A percentile compares a stretch with the other conserved stretches of the same genome.
Evolutionary conservation across 1,140 invertebrate species (phyloP).

Genomic region (Drosophila teissieri): DNA sequence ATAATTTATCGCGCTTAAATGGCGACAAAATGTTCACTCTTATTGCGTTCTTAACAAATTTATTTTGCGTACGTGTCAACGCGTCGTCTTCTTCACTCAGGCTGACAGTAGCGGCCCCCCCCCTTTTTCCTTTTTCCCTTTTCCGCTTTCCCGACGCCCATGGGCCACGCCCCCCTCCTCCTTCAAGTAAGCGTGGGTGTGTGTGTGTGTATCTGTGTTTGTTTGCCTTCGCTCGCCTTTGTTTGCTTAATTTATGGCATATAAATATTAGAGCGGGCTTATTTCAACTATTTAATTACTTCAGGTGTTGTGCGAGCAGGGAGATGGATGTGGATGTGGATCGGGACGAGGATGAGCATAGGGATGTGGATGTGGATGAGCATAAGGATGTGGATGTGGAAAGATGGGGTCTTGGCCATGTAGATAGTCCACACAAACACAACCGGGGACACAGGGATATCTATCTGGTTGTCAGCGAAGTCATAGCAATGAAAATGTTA

Average conservation of each 20-base stretch:
- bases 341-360: neutral
- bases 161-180: neutral
- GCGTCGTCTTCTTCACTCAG: constrained; percentile 51
- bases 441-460: too few relatives aligned
- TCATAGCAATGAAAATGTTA: neutral
- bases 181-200: neutral
- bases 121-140: neutral
- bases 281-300: constrained; percentile 81
- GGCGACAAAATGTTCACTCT: constrained; percentile 80
- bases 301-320: constrained; percentile 60
- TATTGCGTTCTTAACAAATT: constrained; percentile 82
- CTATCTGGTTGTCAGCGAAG: neutral
- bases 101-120: constrained; percentile 20
- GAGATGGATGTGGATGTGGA: neutral
- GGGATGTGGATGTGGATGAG: neutral
- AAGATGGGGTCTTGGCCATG: neutral
- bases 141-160: neutral
- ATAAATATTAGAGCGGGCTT: constrained; percentile 78
- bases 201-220: constrained; percentile 25
- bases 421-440: constrained; percentile 33
- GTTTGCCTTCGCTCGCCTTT: constrained; percentile 43
- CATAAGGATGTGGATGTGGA: neutral
- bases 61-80: constrained; percentile 81
- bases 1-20: constrained; percentile 81
- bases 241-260: constrained; percentile 79